Evolutionary conservation across 2,797 vertebrate genomes (phyloP).

Genomic region (Mormyrops attenuatus): DNA sequence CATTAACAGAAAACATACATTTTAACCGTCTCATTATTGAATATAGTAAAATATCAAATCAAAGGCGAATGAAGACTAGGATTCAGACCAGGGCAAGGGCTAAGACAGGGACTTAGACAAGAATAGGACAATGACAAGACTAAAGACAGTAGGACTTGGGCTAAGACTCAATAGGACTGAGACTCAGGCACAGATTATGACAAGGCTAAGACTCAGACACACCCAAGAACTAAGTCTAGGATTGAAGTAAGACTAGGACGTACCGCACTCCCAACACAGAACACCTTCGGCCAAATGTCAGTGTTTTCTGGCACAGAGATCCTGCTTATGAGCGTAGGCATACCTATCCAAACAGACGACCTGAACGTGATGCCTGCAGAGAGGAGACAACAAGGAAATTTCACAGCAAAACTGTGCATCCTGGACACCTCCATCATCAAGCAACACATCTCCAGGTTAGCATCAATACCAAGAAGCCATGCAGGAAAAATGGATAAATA

Average conservation of each 20-base stretch:
- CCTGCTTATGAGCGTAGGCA: conserved; percentile 64
- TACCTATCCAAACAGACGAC: conserved; percentile 79
- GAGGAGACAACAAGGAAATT: background rate
- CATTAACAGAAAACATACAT: background rate
- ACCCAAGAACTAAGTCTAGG: background rate
- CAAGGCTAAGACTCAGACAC: background rate
- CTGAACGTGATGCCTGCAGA: conserved; percentile 74
- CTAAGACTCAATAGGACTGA: background rate
- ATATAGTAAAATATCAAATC: background rate
- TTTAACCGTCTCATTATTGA: background rate
- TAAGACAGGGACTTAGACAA: background rate
- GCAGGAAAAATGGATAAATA: background rate
- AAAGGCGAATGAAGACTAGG: background rate
- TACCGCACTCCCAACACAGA: conserved; percentile 87
- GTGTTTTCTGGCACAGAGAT: conserved; percentile 69
- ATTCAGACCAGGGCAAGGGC: background rate
- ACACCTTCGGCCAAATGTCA: conserved; percentile 71
- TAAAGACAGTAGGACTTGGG: background rate
- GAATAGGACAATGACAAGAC: background rate
- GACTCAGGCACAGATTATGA: background rate
- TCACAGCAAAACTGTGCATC: background rate
- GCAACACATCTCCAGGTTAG: background rate
- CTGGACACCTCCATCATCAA: background rate
- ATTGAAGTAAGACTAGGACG: conserved; percentile 28
- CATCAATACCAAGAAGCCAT: background rate